phyloP scores from a whole-genome alignment of 2,888 invertebrate genomes.

The Netelia inedita region DNA sequence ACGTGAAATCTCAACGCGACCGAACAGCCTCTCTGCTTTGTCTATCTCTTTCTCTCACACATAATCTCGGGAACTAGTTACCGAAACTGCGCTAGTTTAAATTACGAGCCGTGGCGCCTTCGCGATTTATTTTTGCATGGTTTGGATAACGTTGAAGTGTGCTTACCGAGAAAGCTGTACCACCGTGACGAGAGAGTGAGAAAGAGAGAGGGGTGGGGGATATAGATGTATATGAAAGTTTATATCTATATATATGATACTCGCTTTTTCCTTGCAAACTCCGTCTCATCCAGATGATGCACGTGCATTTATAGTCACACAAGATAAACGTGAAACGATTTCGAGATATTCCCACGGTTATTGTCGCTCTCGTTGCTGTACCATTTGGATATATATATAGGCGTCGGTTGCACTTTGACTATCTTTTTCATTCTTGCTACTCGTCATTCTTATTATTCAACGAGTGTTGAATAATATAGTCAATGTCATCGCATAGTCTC shows the following conservation, averaged over 20 bases:
- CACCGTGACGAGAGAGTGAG: background rate
- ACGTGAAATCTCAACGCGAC: slow-evolving; percentile 48
- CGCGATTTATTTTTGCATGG: slow-evolving; percentile 80
- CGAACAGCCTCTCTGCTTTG: slow-evolving; percentile 4
- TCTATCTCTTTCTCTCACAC: background rate
- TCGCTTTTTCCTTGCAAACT: slow-evolving; percentile 12
- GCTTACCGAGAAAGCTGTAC: background rate
- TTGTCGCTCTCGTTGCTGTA: slow-evolving; percentile 39
- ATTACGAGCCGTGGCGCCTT: slow-evolving; percentile 82
- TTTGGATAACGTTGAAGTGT: background rate
- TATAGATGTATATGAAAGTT: slow-evolving; percentile 9
- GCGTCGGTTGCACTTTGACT: background rate
- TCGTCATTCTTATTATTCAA: slow-evolving; percentile 58
- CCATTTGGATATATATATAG: background rate
- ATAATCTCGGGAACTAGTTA: slow-evolving; percentile 82
- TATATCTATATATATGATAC: slow-evolving; percentile 16
- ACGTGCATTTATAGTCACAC: slow-evolving; percentile 12
- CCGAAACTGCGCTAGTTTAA: slow-evolving; percentile 84
- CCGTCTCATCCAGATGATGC: slow-evolving; percentile 43
- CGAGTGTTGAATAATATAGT: slow-evolving; percentile 18
- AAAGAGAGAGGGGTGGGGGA: background rate
- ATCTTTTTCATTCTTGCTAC: slow-evolving; percentile 48
- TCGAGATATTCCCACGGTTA: slow-evolving; percentile 58
- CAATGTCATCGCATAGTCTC: slow-evolving; percentile 10
- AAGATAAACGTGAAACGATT: slow-evolving; percentile 62